Evolutionary conservation across 2,888 invertebrate species (phyloP).

Genomic region (Ormyrus thymus): DNA sequence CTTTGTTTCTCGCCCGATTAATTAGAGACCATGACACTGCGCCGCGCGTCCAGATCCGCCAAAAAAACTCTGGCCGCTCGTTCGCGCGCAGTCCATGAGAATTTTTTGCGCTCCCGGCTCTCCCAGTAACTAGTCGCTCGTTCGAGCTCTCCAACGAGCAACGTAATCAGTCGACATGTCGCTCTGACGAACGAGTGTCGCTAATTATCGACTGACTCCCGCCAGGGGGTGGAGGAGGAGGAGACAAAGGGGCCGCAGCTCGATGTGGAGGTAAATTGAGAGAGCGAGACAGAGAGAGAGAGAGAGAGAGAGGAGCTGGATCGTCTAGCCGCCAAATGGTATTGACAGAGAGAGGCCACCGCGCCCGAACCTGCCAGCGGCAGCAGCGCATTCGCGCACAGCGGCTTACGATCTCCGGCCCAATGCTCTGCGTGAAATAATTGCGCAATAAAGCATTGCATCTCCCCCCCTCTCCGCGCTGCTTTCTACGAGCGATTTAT

Average conservation of each 20-base stretch:
- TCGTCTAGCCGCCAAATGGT: constrained; percentile 60
- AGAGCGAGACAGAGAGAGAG: constrained; percentile 52
- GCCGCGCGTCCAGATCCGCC: background rate
- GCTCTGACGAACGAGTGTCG: constrained; percentile 69
- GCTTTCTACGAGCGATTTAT: constrained; percentile 23
- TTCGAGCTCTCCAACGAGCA: constrained; percentile 55
- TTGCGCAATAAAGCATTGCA: constrained; percentile 43
- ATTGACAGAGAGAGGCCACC: constrained; percentile 59
- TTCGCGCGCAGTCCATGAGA: constrained; percentile 13
- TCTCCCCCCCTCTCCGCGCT: background rate
- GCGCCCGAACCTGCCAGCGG: constrained; percentile 21
- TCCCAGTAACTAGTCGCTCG: constrained; percentile 2
- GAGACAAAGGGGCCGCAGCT: constrained; percentile 53
- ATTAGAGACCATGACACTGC: constrained; percentile 32
- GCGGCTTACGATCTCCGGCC: constrained; percentile 49
- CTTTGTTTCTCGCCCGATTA: constrained; percentile 30
- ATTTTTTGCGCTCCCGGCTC: constrained; percentile 37
- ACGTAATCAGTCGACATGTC: constrained; percentile 69
- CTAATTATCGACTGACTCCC: constrained; percentile 67
- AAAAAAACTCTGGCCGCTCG: background rate
- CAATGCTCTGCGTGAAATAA: constrained; percentile 30
- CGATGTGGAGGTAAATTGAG: constrained; percentile 52
- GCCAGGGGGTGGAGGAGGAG: constrained; percentile 43
- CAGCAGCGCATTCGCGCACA: background rate
- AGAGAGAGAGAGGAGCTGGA: background rate